Conservation (phyloP, 2,888 invertebrate species). For the Dicroscelio sp. region DNA sequence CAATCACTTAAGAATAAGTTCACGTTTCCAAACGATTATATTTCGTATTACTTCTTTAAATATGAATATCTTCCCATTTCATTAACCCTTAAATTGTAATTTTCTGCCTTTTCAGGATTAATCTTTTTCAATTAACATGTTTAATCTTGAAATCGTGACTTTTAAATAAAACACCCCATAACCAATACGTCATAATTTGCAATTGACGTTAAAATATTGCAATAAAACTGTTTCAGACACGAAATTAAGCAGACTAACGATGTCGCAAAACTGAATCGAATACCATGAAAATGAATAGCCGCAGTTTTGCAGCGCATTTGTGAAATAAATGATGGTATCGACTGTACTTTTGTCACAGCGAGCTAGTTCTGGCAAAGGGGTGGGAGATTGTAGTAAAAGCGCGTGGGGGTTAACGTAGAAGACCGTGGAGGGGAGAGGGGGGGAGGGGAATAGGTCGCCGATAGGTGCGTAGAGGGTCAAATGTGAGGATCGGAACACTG, state of each 20-base stretch:
- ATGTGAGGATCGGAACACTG: constrained; percentile 81
- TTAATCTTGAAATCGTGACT: too few species aligned
- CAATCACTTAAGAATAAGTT: too few species aligned
- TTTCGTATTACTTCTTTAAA: too few species aligned
- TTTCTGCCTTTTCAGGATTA: too few species aligned
- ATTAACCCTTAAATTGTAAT: too few species aligned
- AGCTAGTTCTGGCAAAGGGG: constrained; percentile 79
- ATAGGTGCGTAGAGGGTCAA: constrained; percentile 80
- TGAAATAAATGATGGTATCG: constrained; percentile 91
- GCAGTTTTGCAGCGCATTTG: constrained; percentile 91
- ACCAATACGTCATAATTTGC: too few species aligned
- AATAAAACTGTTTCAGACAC: constrained; percentile 76
- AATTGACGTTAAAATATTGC: constrained; percentile 53
- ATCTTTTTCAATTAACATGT: too few species aligned
- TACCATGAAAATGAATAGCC: constrained; percentile 91
- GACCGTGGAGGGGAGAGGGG: constrained; percentile 44
- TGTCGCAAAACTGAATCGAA: constrained; percentile 91
- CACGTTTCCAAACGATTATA: too few species aligned
- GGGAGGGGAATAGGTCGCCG: constrained; percentile 73
- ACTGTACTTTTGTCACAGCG: constrained; percentile 91
- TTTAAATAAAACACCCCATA: too few species aligned
- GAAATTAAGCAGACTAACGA: constrained; percentile 86
- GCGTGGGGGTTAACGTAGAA: constrained; percentile 79
- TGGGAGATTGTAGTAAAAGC: constrained; percentile 79
- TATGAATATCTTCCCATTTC: too few species aligned